Base-by-base conservation (phyloP, 2,797 vertebrate species). In the Lates japonicus region DNA sequence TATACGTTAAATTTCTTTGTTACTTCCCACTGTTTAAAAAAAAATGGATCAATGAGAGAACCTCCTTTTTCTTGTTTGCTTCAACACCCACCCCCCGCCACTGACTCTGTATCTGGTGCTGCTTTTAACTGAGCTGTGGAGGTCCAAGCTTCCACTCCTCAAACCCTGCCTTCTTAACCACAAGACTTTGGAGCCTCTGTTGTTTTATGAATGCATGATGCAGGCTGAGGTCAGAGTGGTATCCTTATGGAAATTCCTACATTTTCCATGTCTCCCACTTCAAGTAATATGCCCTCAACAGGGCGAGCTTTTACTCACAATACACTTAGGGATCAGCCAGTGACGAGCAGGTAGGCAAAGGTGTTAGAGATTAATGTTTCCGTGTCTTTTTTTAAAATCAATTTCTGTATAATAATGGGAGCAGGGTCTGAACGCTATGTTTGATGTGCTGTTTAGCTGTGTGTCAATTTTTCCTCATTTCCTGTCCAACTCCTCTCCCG, bases 31-130 rank as follows among this genome's bases (percentile, higher is more conserved):
- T 78, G 76, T 89, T 87, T 17, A 60, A 42, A 58, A 42, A 58
- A 57, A 83, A 80, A 83, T 72, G 76, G 77, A 90, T 86, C 83
- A 59, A 44, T 67, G 39, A 80, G 57, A 25, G 25, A 81, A 78
- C 66, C 35, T 82, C 62, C 58, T 63, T 63, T 70, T 55, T 75
- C 66, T 72, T 71, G 76, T 80, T 81, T 83, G 76, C 66, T 82
- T 75, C 66, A 70, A 19, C 63, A 78, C 70, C 67, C 54, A 17
- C 9, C 2, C 3, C 41, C 63, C 33, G 65, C 83, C 85, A 89
- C 89, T 83, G 88, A 90, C 83, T 88, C 79, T 88, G 79, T 91
- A 87, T 91, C 90, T 94, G 93, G 94, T 95, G 93, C 93, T 95
- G 93, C 90, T 94, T 94, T 94, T 92, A 93, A 91, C 90, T 80